Conservation (phyloP, 2,113 vertebrate species). For the Verasper variegatus region DNA sequence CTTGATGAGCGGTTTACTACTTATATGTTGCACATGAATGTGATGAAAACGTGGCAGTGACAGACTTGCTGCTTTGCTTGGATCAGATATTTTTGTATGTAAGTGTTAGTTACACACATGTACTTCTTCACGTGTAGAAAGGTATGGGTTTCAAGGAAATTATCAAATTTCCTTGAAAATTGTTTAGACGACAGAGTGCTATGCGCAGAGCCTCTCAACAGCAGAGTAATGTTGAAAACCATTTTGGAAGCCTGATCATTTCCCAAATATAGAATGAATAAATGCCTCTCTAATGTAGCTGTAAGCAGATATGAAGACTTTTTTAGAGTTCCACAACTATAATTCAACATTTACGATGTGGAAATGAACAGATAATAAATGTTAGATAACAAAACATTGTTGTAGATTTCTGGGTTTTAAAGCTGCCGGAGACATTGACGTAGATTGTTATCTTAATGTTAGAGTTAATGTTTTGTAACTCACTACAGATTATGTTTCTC, state of each 20-base stretch:
- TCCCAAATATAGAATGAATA: background rate
- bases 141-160: constrained; percentile 34
- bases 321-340: background rate
- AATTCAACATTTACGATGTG: no score
- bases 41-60: background rate
- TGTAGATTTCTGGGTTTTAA: no score
- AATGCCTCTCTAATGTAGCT: background rate
- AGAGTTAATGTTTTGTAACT: no score
- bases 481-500: no score
- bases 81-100: constrained; percentile 2
- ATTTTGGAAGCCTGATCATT: background rate
- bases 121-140: background rate
- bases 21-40: background rate
- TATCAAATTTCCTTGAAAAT: background rate
- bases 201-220: background rate
- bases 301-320: background rate
- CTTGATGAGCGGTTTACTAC: constrained; percentile 5
- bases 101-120: background rate
- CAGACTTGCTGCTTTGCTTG: background rate
- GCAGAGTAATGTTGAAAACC: constrained; percentile 14
- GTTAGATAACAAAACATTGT: background rate
- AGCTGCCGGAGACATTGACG: no score
- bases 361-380: background rate
- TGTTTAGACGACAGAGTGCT: constrained; percentile 3
- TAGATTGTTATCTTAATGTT: no score